phyloP scores from a whole-genome alignment of 2,797 vertebrate species.

The Schizothorax lantsangensis region DNA sequence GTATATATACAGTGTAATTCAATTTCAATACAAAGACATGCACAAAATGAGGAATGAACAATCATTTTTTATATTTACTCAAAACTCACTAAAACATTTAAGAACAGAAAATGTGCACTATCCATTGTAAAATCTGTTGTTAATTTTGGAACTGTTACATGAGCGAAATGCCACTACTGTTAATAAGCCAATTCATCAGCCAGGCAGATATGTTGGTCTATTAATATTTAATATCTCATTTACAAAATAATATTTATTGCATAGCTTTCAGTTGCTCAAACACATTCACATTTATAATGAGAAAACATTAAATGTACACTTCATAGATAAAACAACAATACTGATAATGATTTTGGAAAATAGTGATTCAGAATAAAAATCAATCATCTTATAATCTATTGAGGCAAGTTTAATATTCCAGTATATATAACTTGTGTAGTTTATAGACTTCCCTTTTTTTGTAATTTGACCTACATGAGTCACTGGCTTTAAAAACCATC shows the following conservation, averaged over 20 bases:
- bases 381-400: background rate
- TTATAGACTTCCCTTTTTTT: background rate
- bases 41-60: background rate
- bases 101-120: background rate
- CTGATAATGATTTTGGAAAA: background rate
- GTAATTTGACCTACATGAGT: conserved; percentile 15
- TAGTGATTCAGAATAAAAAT: background rate
- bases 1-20: background rate
- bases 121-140: background rate
- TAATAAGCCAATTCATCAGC: background rate
- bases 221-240: background rate
- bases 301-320: background rate
- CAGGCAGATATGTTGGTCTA: background rate
- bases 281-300: background rate
- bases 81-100: background rate
- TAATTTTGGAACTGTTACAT: background rate
- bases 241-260: background rate
- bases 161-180: background rate
- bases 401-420: background rate
- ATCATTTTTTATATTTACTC: background rate
- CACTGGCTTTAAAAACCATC: conserved; percentile 1
- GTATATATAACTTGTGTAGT: background rate
- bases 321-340: background rate
- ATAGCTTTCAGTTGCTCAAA: conserved; percentile 11
- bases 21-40: background rate